Percentiles rank a stretch among this genome's conserved stretches.
Evolutionary conservation across 2,797 vertebrate species (phyloP).

Genomic region (Toxotes lorentzi): DNA sequence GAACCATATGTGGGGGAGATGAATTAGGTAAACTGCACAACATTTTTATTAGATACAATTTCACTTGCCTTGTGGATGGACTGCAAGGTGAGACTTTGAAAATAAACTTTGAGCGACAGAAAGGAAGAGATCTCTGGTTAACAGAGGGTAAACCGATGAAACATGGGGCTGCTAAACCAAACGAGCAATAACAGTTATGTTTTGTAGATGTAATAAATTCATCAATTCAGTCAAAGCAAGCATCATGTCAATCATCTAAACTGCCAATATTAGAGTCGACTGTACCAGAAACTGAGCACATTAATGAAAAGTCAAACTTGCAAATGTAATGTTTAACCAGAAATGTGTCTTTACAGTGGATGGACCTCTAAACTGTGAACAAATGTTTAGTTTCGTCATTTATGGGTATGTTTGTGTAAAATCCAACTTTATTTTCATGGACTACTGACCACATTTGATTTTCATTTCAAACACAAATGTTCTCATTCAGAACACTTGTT

Average conservation of each 20-base stretch:
- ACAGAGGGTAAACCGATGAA: slow-evolving; percentile 54
- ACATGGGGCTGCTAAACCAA: slow-evolving; percentile 60
- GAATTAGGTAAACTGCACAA: slow-evolving; percentile 89
- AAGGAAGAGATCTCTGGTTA: slow-evolving; percentile 71
- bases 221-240: slow-evolving; percentile 28
- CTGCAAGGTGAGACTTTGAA: slow-evolving; percentile 87
- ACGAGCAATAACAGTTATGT: slow-evolving; percentile 52
- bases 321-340: not conserved
- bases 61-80: slow-evolving; percentile 83
- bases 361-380: slow-evolving; percentile 7
- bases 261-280: not conserved
- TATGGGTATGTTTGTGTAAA: slow-evolving; percentile 38
- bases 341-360: not conserved
- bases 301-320: slow-evolving; percentile 8
- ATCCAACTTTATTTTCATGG: slow-evolving; percentile 20
- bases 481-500: slow-evolving; percentile 14
- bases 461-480: slow-evolving; percentile 21
- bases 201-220: slow-evolving; percentile 29
- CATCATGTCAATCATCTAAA: slow-evolving; percentile 18
- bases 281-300: not conserved
- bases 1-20: slow-evolving; percentile 87
- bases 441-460: slow-evolving; percentile 11
- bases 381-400: slow-evolving; percentile 59
- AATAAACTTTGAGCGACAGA: slow-evolving; percentile 81
- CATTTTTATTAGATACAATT: slow-evolving; percentile 89